Percentiles rank a stretch among this genome's conserved stretches.
These are phyloP conservation scores for Corythoichthys haematopterus DNA, from an alignment of 2,113 vertebrate genomes.

Conservation along the genomic window DNA sequence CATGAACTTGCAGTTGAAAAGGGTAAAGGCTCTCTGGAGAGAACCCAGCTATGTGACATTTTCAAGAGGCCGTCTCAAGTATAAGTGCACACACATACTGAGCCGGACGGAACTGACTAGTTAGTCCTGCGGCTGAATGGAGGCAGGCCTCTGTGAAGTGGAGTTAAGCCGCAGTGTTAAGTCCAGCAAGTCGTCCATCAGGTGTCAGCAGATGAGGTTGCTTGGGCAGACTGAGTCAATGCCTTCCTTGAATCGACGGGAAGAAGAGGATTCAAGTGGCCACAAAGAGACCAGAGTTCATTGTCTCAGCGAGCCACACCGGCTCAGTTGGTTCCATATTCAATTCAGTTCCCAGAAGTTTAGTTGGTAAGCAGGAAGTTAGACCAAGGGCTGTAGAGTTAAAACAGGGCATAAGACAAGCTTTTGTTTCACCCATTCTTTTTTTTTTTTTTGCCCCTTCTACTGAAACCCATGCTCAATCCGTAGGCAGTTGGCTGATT, in stretches of 20 bases:
- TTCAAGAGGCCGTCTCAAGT: conserved; percentile 55
- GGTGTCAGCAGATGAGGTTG: conserved; percentile 53
- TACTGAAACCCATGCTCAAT: conserved; percentile 51
- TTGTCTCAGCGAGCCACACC: conserved; percentile 20
- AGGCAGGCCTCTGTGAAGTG: conserved; percentile 44
- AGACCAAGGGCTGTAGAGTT: conserved; percentile 6
- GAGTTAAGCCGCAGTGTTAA: conserved; percentile 54
- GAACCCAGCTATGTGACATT: conserved; percentile 67
- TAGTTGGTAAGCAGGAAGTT: conserved; percentile 28
- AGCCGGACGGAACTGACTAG: conserved; percentile 32
- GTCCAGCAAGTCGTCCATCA: conserved; percentile 58
- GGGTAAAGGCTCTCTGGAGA: conserved; percentile 61
- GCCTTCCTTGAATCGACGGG: conserved; percentile 22
- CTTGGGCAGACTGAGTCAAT: conserved; percentile 35
- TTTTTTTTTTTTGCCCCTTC: conserved; percentile 6
- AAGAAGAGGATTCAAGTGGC: conserved; percentile 28
- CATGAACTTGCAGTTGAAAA: conserved; percentile 61
- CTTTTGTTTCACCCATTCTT: conserved; percentile 24
- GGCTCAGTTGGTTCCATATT: conserved; percentile 23
- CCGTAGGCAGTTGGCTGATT: conserved; percentile 49
- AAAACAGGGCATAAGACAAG: conserved; percentile 13
- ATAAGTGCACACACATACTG: conserved; percentile 28
- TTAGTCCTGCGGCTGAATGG: conserved; percentile 46
- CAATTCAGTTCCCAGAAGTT: conserved; percentile 26
- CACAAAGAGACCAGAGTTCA: conserved; percentile 20